A percentile compares a stretch with the other conserved stretches of the same genome.
These are phyloP conservation scores for Mactromeris polynyma DNA, from an alignment of 2,888 invertebrate species.

Conservation along the genomic window DNA sequence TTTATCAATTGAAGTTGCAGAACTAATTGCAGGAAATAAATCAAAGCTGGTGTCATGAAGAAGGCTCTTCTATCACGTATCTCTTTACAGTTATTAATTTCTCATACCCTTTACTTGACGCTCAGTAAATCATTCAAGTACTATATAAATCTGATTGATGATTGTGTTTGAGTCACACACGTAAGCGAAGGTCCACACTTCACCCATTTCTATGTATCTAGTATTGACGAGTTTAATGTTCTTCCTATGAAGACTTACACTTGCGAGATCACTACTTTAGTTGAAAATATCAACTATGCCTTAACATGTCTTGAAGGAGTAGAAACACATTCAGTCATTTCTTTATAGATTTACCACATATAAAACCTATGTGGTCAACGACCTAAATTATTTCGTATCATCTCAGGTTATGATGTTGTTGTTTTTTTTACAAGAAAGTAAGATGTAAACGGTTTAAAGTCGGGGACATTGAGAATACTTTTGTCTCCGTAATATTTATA, in stretches of 20 bases:
- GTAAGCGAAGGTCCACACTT: background rate
- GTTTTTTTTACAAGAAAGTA: too few species aligned
- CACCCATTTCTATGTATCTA: background rate
- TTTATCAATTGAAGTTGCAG: background rate
- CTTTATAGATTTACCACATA: too few species aligned
- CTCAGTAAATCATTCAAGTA: background rate
- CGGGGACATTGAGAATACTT: too few species aligned
- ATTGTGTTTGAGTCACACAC: background rate
- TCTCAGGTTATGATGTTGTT: too few species aligned
- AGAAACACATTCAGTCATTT: too few species aligned
- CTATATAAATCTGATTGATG: background rate
- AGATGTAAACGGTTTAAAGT: too few species aligned
- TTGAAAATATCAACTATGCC: background rate
- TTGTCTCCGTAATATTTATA: too few species aligned
- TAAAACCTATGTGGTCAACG: too few species aligned
- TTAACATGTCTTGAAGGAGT: too few species aligned
- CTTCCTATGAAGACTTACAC: background rate
- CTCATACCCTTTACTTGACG: background rate
- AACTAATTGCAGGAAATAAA: conserved; percentile 1
- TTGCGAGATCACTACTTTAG: background rate
- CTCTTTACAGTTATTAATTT: background rate
- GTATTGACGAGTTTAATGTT: background rate
- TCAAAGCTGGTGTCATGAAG: background rate
- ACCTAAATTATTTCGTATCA: too few species aligned
- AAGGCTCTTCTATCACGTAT: background rate